Evolutionary conservation across 2,113 vertebrate species (phyloP).

Genomic region (Scortum barcoo): DNA sequence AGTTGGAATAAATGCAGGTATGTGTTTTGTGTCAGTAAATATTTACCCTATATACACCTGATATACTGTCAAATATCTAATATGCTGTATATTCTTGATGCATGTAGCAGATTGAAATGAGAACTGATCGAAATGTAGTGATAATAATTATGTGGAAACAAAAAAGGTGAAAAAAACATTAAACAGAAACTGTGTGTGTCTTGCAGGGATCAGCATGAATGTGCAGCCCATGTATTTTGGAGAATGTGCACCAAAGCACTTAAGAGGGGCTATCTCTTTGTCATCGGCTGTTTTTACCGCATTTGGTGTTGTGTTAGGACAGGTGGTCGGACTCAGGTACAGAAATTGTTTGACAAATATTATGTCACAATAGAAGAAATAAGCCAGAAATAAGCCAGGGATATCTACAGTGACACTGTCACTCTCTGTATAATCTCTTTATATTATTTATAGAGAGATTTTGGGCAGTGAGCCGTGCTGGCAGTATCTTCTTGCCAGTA

Average conservation of each 20-base stretch:
- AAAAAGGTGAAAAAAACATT: neutral
- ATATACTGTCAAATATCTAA: neutral
- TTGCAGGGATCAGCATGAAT: slow-evolving; percentile 92
- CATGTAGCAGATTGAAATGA: neutral
- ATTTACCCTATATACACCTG: neutral
- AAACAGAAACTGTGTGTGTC: slow-evolving; percentile 3
- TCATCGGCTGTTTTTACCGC: slow-evolving; percentile 90
- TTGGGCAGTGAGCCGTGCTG: slow-evolving; percentile 88
- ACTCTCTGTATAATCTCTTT: slow-evolving; percentile 46
- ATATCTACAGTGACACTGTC: slow-evolving; percentile 31
- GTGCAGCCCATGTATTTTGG: slow-evolving; percentile 96
- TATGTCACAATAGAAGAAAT: neutral
- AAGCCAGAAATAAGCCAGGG: neutral
- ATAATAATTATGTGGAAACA: neutral
- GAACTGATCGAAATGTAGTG: neutral
- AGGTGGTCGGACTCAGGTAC: slow-evolving; percentile 91
- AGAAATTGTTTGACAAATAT: neutral
- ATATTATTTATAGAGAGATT: slow-evolving; percentile 87
- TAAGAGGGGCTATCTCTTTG: slow-evolving; percentile 88
- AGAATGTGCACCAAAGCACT: slow-evolving; percentile 90
- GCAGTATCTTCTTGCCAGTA: slow-evolving; percentile 92
- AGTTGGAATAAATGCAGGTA: slow-evolving; percentile 90
- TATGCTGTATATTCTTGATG: neutral
- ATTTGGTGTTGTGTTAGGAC: slow-evolving; percentile 89
- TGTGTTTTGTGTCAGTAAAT: neutral